phyloP scores from a whole-genome alignment of 2,888 invertebrate genomes.

The Phragmatobia fuliginosa region DNA sequence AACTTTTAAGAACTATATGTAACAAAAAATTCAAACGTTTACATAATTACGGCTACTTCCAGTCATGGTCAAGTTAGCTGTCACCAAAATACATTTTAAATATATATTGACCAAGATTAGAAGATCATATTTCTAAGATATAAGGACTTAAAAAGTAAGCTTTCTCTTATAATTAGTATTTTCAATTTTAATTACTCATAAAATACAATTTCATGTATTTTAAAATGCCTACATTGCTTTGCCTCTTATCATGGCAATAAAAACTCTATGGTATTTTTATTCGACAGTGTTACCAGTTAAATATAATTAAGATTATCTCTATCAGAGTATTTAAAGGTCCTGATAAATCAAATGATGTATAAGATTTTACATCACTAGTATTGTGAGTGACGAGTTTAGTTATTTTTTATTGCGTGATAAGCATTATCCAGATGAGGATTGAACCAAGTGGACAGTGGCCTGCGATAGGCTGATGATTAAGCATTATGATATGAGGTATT shows the following conservation, averaged over 20 bases:
- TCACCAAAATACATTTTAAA: neutral
- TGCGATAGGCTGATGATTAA: no score
- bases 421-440: neutral
- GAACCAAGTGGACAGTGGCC: no score
- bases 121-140: constrained; percentile 7
- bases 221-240: constrained; percentile 24
- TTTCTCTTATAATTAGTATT: constrained; percentile 28
- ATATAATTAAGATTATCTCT: constrained; percentile 20
- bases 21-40: no score
- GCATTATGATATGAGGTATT: no score
- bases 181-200: constrained; percentile 30
- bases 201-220: constrained; percentile 30
- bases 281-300: constrained; percentile 21
- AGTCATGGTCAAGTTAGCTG: neutral
- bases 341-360: neutral
- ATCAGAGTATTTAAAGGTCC: constrained; percentile 8
- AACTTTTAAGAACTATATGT: no score
- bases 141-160: constrained; percentile 14
- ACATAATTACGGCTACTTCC: neutral
- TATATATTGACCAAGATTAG: constrained; percentile 2
- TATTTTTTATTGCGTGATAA: neutral
- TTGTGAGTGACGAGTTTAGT: neutral
- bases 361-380: neutral
- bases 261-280: constrained; percentile 25
- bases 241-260: constrained; percentile 29